A percentile compares a stretch with the other conserved stretches of the same genome.
Evolutionary conservation across 1,140 invertebrate species (phyloP).

Genomic region (Hypothenemus hampei): DNA sequence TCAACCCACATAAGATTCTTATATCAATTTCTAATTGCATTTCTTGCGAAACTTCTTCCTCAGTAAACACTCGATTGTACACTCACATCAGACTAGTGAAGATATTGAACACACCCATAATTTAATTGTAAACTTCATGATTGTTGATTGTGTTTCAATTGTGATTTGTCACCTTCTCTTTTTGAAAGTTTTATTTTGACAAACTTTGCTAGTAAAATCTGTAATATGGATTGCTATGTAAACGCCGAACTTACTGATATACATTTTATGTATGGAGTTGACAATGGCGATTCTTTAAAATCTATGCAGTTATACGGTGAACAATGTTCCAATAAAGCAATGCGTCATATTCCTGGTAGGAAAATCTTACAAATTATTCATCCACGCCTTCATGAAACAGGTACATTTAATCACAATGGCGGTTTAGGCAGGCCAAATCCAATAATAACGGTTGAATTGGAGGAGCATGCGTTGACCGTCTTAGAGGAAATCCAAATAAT

Average conservation of each 20-base stretch:
- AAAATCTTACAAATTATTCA: slow-evolving; percentile 22
- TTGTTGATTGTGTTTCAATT: too few relatives aligned
- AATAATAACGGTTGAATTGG: slow-evolving; percentile 9
- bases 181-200: not conserved
- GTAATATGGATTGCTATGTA: too few relatives aligned
- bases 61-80: too few relatives aligned
- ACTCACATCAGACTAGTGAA: too few relatives aligned
- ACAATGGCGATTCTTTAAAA: not conserved
- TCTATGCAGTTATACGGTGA: not conserved
- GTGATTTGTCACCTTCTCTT: too few relatives aligned
- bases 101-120: too few relatives aligned
- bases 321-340: slow-evolving; percentile 10
- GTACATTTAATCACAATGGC: not conserved
- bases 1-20: too few relatives aligned
- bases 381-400: slow-evolving; percentile 14
- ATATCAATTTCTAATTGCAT: too few relatives aligned
- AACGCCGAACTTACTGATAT: not conserved
- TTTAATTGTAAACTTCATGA: too few relatives aligned
- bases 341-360: slow-evolving; percentile 9
- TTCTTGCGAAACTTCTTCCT: too few relatives aligned
- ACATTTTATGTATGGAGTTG: not conserved
- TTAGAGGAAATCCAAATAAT: slow-evolving; percentile 11
- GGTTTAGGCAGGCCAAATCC: not conserved
- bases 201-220: not conserved
- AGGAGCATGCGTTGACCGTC: slow-evolving; percentile 16